Evolutionary conservation across 2,888 invertebrate species (phyloP).

Genomic region (Opisthograptis luteolata): DNA sequence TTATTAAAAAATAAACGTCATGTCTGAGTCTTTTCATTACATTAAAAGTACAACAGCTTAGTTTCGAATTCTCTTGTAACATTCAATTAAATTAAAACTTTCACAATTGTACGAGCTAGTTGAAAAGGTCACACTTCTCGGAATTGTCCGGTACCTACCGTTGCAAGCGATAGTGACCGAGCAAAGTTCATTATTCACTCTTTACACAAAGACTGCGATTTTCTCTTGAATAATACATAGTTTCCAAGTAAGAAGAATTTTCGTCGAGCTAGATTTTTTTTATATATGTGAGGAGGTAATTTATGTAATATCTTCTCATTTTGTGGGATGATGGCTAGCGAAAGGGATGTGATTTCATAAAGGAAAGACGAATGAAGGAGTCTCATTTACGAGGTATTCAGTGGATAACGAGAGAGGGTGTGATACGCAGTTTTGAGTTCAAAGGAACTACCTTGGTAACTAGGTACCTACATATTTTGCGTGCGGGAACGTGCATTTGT

Average conservation of each 20-base stretch:
- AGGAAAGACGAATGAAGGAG: slow-evolving; percentile 51
- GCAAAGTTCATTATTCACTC: slow-evolving; percentile 45
- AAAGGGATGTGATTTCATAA: slow-evolving; percentile 56
- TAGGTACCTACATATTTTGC: slow-evolving; percentile 4
- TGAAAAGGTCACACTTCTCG: slow-evolving; percentile 18
- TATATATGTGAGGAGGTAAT: slow-evolving; percentile 21
- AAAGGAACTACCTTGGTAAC: slow-evolving; percentile 40
- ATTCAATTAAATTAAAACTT: not conserved
- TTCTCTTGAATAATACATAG: slow-evolving; percentile 53
- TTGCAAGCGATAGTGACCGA: slow-evolving; percentile 30
- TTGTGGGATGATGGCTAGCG: slow-evolving; percentile 46
- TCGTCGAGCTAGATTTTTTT: slow-evolving; percentile 31
- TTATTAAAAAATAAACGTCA: no score
- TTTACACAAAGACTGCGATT: slow-evolving; percentile 43
- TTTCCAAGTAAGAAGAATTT: slow-evolving; percentile 36
- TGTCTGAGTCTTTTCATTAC: no score
- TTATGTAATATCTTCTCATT: slow-evolving; percentile 37
- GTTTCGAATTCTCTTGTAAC: no score
- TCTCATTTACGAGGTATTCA: slow-evolving; percentile 70
- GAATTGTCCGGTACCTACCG: slow-evolving; percentile 28
- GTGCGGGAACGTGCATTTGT: slow-evolving; percentile 22
- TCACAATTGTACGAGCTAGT: slow-evolving; percentile 1
- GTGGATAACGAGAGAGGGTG: slow-evolving; percentile 56
- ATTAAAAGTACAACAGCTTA: not conserved
- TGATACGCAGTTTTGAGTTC: slow-evolving; percentile 46